Evolutionary conservation across 2,888 invertebrate species (phyloP), one percentile per base, ranked within the genome.

Genomic region (Thecocarcelia acutangulata): DNA sequence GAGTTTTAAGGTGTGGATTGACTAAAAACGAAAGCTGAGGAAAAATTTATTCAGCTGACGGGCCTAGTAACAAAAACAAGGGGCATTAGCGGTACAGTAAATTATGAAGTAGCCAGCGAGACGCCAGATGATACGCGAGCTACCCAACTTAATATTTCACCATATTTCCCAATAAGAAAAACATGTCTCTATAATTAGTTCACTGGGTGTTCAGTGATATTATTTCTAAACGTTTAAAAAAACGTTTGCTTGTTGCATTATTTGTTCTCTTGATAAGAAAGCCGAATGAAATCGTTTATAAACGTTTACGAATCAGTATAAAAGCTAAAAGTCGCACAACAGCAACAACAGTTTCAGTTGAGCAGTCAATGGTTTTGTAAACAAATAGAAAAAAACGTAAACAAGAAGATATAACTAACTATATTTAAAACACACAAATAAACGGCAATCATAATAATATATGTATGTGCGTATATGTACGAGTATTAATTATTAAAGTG

Each of bases 281-380:
- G 48, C 4, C 9, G 40, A 58, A 19, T 44, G 8, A 8, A 50
- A 21, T 33, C 58, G 15, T 11, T 50, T 8, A 5, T 9, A 77
- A 81, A 81, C 81, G 77, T 81, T 81, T 73, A 44, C 15, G 11
- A 50, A 17, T 3, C 28, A 28, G 19, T 81, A 81, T 81, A 81
- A 69, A 81, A 81, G 24, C 72, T 13, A 24, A 56, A 54, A 52
- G 21, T 63, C 50, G 56, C 42, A 40, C 44, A 44, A n/a, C 11
- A 56, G 40, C 17, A 40, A 11, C 28, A 72, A 8, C 69, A 81
- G 77, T 77, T 11, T 1, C 28, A 50, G 56, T 37, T 42, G 13
- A 17, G 19, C 13, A 50, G 58, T n/a, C n/a, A n/a, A n/a, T 33
- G 11, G 37, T 24, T 17, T 12, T 24, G 42, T 52, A 40, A 44